Conservation (phyloP, 2,797 vertebrate species). For the Tokudaia muenninki region DNA sequence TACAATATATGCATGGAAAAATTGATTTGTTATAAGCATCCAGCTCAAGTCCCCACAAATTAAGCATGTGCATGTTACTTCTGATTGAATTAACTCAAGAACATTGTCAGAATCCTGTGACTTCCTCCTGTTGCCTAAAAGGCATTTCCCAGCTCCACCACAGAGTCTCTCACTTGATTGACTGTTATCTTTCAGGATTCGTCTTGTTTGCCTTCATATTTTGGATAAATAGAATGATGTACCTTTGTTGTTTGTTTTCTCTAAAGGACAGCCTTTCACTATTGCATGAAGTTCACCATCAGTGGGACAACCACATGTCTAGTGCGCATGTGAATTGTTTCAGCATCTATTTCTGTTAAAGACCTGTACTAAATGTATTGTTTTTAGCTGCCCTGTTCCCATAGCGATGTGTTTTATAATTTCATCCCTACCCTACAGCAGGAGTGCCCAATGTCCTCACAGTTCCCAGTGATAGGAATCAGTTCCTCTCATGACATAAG, state of each 20-base stretch:
- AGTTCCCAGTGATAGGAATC: background rate
- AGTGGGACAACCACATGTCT: no score
- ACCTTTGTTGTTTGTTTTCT: background rate
- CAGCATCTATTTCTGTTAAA: background rate
- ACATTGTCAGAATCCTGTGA: background rate
- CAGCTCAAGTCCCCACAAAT: background rate
- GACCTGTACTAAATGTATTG: background rate
- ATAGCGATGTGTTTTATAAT: background rate
- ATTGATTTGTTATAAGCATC: background rate
- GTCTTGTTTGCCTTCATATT: background rate
- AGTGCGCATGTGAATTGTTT: background rate
- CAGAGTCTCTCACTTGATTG: background rate
- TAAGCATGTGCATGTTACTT: background rate
- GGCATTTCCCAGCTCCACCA: background rate
- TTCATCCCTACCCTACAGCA: background rate
- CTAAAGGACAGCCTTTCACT: background rate
- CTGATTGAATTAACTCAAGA: background rate
- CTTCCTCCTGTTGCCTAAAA: no score
- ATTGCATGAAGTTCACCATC: background rate
- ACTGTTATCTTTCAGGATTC: background rate
- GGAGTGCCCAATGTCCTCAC: background rate
- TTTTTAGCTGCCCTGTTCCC: background rate
- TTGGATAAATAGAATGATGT: background rate
- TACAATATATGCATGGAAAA: background rate
- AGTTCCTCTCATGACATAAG: background rate